phyloP scores from a whole-genome alignment of 2,888 invertebrate species.

The Chromoteleia sp. region DNA sequence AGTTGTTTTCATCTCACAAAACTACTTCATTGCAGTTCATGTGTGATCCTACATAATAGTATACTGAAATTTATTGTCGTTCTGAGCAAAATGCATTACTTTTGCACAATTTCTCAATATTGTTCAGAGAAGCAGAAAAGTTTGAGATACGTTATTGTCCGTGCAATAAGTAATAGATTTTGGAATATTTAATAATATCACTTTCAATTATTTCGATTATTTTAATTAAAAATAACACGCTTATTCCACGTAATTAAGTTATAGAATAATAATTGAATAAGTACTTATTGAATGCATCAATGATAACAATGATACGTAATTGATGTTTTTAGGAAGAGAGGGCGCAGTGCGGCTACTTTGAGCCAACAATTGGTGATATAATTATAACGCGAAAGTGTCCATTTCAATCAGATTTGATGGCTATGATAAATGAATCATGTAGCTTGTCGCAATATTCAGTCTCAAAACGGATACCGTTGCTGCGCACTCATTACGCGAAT shows the following conservation, averaged over 20 bases:
- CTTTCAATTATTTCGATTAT: background rate
- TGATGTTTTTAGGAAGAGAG: slow-evolving; percentile 31
- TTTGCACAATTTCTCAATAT: too few species aligned
- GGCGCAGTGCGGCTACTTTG: slow-evolving; percentile 47
- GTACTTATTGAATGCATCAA: slow-evolving; percentile 24
- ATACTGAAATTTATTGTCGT: too few species aligned
- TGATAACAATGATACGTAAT: slow-evolving; percentile 29
- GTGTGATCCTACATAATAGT: too few species aligned
- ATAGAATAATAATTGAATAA: slow-evolving; percentile 17
- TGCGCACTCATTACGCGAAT: slow-evolving; percentile 73
- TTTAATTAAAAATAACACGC: background rate
- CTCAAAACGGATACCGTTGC: slow-evolving; percentile 62
- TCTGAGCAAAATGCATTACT: too few species aligned
- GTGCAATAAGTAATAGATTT: too few species aligned
- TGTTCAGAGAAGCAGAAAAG: too few species aligned
- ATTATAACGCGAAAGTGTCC: slow-evolving; percentile 63
- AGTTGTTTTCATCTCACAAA: too few species aligned
- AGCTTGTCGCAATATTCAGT: slow-evolving; percentile 63
- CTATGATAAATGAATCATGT: slow-evolving; percentile 65
- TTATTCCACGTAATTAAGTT: background rate
- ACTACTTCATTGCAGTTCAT: too few species aligned
- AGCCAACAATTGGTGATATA: slow-evolving; percentile 58
- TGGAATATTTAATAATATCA: too few species aligned
- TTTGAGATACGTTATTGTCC: too few species aligned
- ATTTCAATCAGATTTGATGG: slow-evolving; percentile 63